These are phyloP conservation scores for Ophion ellenae DNA, from an alignment of 2,888 invertebrate species.

Conservation along the genomic window DNA sequence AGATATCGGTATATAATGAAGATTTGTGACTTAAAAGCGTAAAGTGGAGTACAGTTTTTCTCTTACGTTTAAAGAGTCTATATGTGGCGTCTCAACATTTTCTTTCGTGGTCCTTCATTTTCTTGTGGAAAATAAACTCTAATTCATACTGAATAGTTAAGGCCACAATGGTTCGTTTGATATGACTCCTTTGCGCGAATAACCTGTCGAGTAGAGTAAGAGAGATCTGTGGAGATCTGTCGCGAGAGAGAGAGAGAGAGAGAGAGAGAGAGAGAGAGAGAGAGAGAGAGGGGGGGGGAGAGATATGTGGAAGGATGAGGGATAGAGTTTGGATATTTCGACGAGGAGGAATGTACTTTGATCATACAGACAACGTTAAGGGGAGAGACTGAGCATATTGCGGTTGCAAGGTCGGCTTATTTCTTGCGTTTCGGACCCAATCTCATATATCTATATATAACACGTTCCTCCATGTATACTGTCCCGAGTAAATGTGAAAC, in stretches of 20 bases:
- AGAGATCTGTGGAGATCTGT: too few species aligned
- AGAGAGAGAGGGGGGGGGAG: constrained; percentile 41
- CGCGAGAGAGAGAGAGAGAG: constrained; percentile 42
- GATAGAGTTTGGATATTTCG: constrained; percentile 71
- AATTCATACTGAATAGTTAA: constrained; percentile 47
- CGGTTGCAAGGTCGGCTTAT: constrained; percentile 63
- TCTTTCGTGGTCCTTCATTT: not conserved
- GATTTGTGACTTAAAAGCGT: too few species aligned
- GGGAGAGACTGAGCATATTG: constrained; percentile 61
- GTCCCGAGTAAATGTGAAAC: not conserved
- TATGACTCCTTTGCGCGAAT: constrained; percentile 56
- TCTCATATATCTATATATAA: constrained; percentile 13
- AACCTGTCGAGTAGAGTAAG: constrained; percentile 24
- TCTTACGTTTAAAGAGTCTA: not conserved
- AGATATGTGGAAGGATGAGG: constrained; percentile 49
- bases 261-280: constrained; percentile 50
- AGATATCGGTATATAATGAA: too few species aligned
- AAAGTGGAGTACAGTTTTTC: not conserved
- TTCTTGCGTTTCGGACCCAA: constrained; percentile 27
- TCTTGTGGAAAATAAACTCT: constrained; percentile 27
- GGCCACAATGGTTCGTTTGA: constrained; percentile 47
- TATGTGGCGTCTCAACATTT: not conserved
- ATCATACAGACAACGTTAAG: constrained; percentile 74
- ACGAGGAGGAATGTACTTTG: constrained; percentile 77
- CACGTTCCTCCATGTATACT: constrained; percentile 4